A percentile compares a stretch with the other conserved stretches of the same genome.
These are phyloP conservation scores for Lagorchestes hirsutus DNA, from an alignment of 2,797 vertebrate genomes.

Conservation along the genomic window DNA sequence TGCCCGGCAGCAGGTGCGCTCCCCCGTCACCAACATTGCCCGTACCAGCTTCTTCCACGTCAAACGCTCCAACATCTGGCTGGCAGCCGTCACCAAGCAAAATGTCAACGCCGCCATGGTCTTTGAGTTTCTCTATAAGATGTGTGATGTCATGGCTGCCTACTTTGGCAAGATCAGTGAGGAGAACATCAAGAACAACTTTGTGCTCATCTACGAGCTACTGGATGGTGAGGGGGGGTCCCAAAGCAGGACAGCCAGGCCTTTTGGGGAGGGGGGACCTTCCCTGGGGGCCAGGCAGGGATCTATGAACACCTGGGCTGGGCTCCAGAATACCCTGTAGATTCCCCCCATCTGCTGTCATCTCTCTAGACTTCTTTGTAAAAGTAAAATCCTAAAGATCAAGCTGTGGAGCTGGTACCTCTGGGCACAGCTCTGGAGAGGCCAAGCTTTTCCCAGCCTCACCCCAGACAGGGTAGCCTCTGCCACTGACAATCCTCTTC, in stretches of 20 bases:
- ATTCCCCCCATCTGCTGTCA: constrained; percentile 82
- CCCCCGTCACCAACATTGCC: constrained; percentile 99
- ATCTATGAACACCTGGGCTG: background rate
- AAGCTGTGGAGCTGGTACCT: constrained; percentile 76
- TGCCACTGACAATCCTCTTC: constrained; percentile 49
- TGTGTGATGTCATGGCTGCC: constrained; percentile 99
- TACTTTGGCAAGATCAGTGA: constrained; percentile 99
- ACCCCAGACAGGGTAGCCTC: too few species aligned
- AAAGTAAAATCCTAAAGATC: constrained; percentile 45
- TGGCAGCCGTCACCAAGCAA: constrained; percentile 99
- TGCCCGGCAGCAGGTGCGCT: constrained; percentile 98
- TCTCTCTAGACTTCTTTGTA: constrained; percentile 92
- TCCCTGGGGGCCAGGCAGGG: background rate
- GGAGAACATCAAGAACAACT: constrained; percentile 99
- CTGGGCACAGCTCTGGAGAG: constrained; percentile 8
- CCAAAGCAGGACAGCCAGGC: background rate
- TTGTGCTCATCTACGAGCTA: constrained; percentile 98
- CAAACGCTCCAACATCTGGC: constrained; percentile 99
- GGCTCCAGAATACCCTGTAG: background rate
- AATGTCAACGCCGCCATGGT: constrained; percentile 99
- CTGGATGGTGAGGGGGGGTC: constrained; percentile 92
- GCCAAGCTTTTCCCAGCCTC: background rate
- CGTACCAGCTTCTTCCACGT: constrained; percentile 99
- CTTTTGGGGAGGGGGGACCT: background rate
- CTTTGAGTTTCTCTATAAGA: constrained; percentile 99